Conservation (phyloP, 35 echinoderm and acorn worm species). For the Ophiothrix spiculata region DNA sequence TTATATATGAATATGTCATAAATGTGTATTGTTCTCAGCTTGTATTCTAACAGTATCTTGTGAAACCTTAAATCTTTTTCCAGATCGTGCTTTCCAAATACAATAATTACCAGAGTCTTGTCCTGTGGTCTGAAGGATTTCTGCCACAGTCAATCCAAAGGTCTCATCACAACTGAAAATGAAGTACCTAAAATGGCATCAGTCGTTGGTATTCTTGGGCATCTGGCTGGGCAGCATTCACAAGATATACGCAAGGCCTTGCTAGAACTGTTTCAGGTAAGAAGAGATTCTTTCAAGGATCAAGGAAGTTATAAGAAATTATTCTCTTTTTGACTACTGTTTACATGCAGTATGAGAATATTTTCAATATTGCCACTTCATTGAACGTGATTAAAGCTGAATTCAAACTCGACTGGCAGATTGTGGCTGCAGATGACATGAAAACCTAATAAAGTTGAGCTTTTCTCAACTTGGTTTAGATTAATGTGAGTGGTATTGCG, state of each 20-base stretch:
- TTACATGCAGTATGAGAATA: too few species aligned
- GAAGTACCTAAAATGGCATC: constrained; percentile 98
- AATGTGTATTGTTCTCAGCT: too few species aligned
- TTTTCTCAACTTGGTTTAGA: too few species aligned
- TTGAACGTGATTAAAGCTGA: too few species aligned
- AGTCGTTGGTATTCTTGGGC: constrained; percentile 93
- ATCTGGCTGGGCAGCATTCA: constrained; percentile 89
- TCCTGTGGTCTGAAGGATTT: constrained; percentile 96
- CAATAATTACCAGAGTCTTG: constrained; percentile 91
- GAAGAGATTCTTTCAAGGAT: background rate
- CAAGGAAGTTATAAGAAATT: background rate
- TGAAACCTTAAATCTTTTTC: too few species aligned
- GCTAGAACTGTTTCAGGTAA: constrained; percentile 90
- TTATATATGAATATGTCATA: too few species aligned
- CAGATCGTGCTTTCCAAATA: constrained; percentile 95
- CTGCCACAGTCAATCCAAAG: constrained; percentile 74
- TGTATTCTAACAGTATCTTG: too few species aligned
- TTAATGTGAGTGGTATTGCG: too few species aligned
- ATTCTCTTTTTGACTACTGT: background rate
- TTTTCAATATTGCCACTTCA: too few species aligned
- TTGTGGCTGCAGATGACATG: too few species aligned
- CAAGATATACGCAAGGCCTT: constrained; percentile 87
- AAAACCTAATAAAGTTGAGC: too few species aligned
- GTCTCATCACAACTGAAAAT: constrained; percentile 68
- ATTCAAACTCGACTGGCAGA: too few species aligned